phyloP scores from a whole-genome alignment of 2,113 vertebrate species.

The Tapirus terrestris region DNA sequence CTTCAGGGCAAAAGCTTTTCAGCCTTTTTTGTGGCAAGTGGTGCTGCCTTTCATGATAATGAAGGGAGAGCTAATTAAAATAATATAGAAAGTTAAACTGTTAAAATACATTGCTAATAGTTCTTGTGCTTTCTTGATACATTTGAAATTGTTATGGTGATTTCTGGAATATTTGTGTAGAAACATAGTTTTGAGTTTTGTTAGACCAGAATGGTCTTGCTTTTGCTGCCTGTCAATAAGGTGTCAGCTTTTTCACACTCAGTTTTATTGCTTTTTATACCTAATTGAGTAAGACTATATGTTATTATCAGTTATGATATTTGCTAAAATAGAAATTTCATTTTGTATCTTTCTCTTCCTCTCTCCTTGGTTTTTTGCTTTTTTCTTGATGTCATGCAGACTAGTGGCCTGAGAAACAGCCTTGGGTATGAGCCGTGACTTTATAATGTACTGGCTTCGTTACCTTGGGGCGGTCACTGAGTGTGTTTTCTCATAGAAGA shows the following conservation, averaged over 20 bases:
- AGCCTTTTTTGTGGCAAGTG: neutral
- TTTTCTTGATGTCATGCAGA: neutral
- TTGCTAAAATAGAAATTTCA: neutral
- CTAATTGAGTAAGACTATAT: neutral
- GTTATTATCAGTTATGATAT: neutral
- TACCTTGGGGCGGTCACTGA: neutral
- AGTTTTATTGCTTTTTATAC: neutral
- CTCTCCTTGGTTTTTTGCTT: neutral
- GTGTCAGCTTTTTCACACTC: neutral
- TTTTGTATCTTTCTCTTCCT: neutral
- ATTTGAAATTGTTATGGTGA: neutral
- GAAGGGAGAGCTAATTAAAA: neutral
- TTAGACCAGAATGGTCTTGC: neutral
- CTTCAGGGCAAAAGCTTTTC: neutral
- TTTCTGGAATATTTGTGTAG: neutral
- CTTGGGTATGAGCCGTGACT: neutral
- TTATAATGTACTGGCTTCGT: neutral
- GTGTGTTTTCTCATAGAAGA: neutral
- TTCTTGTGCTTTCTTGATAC: neutral
- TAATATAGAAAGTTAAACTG: neutral
- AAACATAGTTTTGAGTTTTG: neutral
- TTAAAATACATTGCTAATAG: slow-evolving; percentile 14
- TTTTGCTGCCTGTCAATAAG: neutral
- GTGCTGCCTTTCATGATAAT: neutral
- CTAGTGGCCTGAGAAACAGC: neutral